These are phyloP conservation scores for Sarcophaga subvicina DNA, from an alignment of 2,888 invertebrate species.

Conservation along the genomic window DNA sequence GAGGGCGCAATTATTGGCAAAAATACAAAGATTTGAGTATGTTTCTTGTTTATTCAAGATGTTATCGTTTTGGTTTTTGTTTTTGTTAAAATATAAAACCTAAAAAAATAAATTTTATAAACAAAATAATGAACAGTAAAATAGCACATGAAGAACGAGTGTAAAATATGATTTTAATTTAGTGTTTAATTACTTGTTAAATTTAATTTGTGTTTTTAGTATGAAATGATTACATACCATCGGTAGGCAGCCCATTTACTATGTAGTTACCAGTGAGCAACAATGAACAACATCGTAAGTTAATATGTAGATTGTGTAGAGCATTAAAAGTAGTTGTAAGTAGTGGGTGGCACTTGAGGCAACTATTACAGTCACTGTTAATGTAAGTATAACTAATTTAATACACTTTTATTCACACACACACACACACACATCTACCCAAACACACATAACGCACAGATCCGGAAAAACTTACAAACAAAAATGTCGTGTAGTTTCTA, in stretches of 20 bases:
- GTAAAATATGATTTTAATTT: conserved; percentile 25
- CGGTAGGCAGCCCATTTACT: background rate
- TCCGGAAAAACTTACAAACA: background rate
- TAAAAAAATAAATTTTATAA: no score
- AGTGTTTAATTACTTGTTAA: conserved; percentile 10
- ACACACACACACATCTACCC: background rate
- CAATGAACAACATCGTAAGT: no score
- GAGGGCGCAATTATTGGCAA: no score
- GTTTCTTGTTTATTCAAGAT: no score
- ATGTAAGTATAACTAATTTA: conserved; percentile 41
- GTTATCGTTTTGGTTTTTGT: no score
- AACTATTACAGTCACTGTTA: conserved; percentile 22
- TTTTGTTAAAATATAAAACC: no score
- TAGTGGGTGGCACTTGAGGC: conserved; percentile 17
- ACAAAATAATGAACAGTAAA: no score
- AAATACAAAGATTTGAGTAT: no score
- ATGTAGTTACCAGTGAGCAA: background rate
- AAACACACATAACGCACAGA: background rate
- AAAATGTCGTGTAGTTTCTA: conserved; percentile 39
- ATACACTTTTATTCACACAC: conserved; percentile 7
- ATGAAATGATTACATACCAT: background rate
- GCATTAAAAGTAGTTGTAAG: background rate
- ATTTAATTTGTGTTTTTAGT: background rate
- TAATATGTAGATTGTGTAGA: no score
- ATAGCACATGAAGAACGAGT: no score